Base-by-base conservation (phyloP, 2,113 vertebrate genomes). In the Clarias macrocephalus region DNA sequence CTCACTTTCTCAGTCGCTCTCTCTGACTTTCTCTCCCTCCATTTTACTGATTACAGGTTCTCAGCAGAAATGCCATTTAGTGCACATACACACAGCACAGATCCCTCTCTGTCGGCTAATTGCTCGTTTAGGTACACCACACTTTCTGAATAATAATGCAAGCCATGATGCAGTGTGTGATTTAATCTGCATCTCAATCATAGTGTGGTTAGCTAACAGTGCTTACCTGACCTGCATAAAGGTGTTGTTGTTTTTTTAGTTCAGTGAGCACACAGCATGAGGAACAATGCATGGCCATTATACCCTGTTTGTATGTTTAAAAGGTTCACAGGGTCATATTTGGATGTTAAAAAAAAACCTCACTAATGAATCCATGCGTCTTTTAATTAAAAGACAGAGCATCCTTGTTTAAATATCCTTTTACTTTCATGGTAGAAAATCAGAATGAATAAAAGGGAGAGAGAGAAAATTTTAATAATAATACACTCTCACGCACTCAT, bases 161-260 rank as follows among this genome's bases (percentile, higher is more conserved):
- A 81, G 63, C 54, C 66, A 76, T 56, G 75, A 79, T 66, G 65
- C 65, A 86, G 85, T 23, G n/a, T 70, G 30, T 23, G 63, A 63
- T 81, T 86, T 54, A 86, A 37, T 73, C 79, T 86, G 85, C 79
- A 86, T 82, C 16, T 82, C 66, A 82, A 82, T 82, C 66, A 73
- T 57, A 23, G 12, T 65, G 18, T 21, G 21, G 62, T 33, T 66
- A 83, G n/a, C 60, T 42, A 75, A 2, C 66, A 70, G 66, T 12
- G 28, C 68, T 62, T 72, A 48, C 56, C 30, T 84, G 30, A 75
- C 30, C 52, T 59, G 66, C 28, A n/a, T 19, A 52, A 4, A 73
- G 70, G 18, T n/a, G 15, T 28, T 59, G 13, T 10, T 52, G 18
- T 54, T 33, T 65, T 23, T 21, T 4, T 54, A 57, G 13, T 56